Evolutionary conservation across 2,888 invertebrate species (phyloP), one percentile per base, ranked within the genome.

Genomic region (Plusia festucae): DNA sequence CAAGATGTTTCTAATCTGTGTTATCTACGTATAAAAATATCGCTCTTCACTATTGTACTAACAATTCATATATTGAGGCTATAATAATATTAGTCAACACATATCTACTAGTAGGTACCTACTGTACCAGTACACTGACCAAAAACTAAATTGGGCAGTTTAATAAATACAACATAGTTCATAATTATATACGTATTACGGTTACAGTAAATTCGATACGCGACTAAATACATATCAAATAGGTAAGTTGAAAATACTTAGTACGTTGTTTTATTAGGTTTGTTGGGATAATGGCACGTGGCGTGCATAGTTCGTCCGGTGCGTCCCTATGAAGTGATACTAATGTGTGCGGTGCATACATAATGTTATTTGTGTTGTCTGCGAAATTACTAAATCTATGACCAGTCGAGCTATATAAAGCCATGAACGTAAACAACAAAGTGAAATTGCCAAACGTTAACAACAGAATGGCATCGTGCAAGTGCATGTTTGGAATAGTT

Each of bases 401-500:
- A 9, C 60, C 44, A 13, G 54, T n/a, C 44, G 67, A 24, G 30
- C 44, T 55, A 30, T 57, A 77, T 74, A 77, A 68, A 81, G 65
- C 20, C 60, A 57, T 56, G 30, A 15, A 18, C 46, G 82, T 85
- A 88, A 88, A 86, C 85, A 87, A 82, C 77, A 79, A 65, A 67
- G 78, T 78, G 82, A 82, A 86, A 88, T 88, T 85, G 86, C 71
- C 73, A 82, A 85, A 85, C 82, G 81, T 81, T 82, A 60, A 79
- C 80, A 77, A 65, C 73, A 89, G 82, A 84, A 93, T 93, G 93
- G 90, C 89, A 86, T 86, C 85, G 81, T 86, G 82, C 76, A 74
- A 84, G 76, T 83, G 85, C 83, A 84, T 91, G 83, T 85, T 90
- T 76, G 84, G 78, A 80, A 88, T 90, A 84, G 85, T 89, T 83